Evolutionary conservation across 2,113 vertebrate species (phyloP).

Genomic region (Antechinus stuartii): DNA sequence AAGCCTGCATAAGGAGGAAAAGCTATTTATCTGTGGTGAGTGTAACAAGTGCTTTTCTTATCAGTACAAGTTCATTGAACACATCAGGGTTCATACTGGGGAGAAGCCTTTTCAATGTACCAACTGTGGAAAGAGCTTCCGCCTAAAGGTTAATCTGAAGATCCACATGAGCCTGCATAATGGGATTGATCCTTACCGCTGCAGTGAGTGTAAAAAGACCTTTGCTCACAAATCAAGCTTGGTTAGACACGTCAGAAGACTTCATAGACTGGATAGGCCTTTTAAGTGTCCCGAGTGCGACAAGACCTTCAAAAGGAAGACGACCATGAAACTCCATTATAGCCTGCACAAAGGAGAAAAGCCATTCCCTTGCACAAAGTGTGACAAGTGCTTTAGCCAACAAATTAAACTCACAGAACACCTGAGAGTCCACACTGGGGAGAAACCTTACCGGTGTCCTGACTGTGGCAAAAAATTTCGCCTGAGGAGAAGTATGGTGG

Average conservation of each 20-base stretch:
- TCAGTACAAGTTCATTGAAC: slow-evolving; percentile 65
- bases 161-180: slow-evolving; percentile 74
- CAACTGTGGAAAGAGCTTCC: slow-evolving; percentile 69
- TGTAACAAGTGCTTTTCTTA: slow-evolving; percentile 75
- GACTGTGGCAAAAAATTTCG: neutral
- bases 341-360: neutral
- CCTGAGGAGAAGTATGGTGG: neutral
- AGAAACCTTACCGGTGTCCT: neutral
- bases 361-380: neutral
- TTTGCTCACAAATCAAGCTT: slow-evolving; percentile 79
- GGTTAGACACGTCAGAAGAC: slow-evolving; percentile 75
- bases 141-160: slow-evolving; percentile 65
- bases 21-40: slow-evolving; percentile 75
- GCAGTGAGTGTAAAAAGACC: slow-evolving; percentile 72
- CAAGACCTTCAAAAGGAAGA: slow-evolving; percentile 63
- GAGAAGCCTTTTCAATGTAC: slow-evolving; percentile 77
- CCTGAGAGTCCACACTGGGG: neutral
- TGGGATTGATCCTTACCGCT: slow-evolving; percentile 72
- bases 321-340: neutral
- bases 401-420: neutral
- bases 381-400: neutral
- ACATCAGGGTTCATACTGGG: slow-evolving; percentile 68
- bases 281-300: slow-evolving; percentile 69
- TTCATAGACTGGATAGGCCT: slow-evolving; percentile 65
- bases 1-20: slow-evolving; percentile 68